These are phyloP conservation scores for Oenanthe melanoleuca DNA, from an alignment of 2,113 vertebrate species.

Conservation along the genomic window DNA sequence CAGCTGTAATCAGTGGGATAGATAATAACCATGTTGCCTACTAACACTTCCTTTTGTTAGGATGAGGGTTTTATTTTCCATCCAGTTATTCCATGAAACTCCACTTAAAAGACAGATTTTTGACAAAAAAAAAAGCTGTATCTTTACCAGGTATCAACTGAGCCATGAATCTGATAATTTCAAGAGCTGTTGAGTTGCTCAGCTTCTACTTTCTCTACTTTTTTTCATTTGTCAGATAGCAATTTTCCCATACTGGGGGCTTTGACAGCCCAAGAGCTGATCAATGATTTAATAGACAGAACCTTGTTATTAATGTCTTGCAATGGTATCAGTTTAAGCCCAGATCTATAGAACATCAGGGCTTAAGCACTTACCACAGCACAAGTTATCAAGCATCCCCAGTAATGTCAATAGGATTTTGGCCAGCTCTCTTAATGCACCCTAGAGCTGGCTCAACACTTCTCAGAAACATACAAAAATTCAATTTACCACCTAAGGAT, in stretches of 20 bases:
- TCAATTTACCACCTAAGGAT: not conserved
- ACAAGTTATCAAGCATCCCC: not conserved
- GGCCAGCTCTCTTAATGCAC: not conserved
- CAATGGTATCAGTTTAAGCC: slow-evolving; percentile 11
- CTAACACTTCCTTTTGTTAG: not conserved
- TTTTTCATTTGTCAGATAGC: slow-evolving; percentile 5
- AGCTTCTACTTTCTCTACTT: not conserved
- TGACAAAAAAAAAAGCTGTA: not conserved
- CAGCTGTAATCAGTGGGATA: not conserved
- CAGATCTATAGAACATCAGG: slow-evolving; percentile 24
- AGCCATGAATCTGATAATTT: not conserved
- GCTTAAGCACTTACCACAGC: slow-evolving; percentile 6
- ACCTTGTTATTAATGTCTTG: slow-evolving; percentile 32
- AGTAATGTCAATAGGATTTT: slow-evolving; percentile 1
- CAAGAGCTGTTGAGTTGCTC: not conserved
- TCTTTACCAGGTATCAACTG: not conserved
- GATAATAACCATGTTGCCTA: not conserved
- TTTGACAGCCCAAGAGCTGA: slow-evolving; percentile 33
- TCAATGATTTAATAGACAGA: slow-evolving; percentile 40
- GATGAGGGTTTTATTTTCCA: not conserved
- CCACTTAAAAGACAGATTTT: not conserved
- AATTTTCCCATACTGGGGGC: slow-evolving; percentile 19
- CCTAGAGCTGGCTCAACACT: not conserved
- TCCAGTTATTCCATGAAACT: not conserved
- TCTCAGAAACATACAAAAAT: not conserved